Conservation (phyloP, 2,888 invertebrate species). For the Coremacera marginata region DNA sequence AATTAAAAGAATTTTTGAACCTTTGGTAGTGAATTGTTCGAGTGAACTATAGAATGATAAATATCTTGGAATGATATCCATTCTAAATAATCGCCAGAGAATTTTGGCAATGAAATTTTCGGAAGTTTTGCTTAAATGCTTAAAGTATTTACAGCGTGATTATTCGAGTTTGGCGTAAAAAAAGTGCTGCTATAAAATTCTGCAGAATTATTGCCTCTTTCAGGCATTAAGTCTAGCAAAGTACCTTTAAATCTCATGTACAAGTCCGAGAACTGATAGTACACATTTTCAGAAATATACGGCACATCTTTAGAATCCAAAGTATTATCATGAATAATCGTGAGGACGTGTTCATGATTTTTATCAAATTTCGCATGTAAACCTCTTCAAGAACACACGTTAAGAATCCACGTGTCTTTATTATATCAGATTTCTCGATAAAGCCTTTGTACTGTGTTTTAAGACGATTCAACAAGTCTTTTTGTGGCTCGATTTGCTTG, state of each 20-base stretch:
- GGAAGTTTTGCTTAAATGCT: slow-evolving; percentile 15
- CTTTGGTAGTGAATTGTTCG: neutral
- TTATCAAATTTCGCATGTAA: neutral
- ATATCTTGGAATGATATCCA: slow-evolving; percentile 23
- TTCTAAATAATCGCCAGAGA: slow-evolving; percentile 24
- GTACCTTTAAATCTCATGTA: slow-evolving; percentile 1
- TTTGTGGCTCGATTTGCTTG: neutral
- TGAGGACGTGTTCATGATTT: neutral
- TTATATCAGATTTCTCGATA: neutral
- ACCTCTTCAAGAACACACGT: neutral
- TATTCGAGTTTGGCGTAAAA: neutral
- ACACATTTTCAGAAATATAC: neutral
- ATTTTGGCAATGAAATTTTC: slow-evolving; percentile 31
- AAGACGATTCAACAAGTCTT: neutral
- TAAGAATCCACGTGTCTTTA: neutral
- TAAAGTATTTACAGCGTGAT: neutral
- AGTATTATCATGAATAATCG: neutral
- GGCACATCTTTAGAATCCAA: neutral
- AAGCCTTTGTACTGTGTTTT: neutral
- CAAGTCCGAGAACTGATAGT: neutral
- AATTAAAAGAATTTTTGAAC: slow-evolving; percentile 1
- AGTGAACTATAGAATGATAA: neutral
- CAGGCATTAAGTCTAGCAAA: neutral
- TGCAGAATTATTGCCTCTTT: neutral
- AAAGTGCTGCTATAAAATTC: neutral